These are phyloP conservation scores for Ceratina japonica DNA, from an alignment of 1,140 invertebrate species.

Conservation along the genomic window DNA sequence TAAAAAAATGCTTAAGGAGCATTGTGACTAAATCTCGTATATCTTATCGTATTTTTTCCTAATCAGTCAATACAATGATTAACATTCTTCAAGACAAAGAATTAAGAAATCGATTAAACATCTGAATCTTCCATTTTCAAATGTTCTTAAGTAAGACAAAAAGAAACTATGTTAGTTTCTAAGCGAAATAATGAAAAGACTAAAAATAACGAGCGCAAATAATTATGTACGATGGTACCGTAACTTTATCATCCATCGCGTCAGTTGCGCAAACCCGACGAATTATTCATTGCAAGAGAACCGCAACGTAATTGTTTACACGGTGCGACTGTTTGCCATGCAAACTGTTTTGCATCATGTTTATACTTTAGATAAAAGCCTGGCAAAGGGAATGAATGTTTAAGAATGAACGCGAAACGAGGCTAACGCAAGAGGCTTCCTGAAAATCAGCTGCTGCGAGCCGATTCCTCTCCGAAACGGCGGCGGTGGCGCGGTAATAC, in stretches of 20 bases:
- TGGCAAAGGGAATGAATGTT: neutral
- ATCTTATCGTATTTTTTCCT: neutral
- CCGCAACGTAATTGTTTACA: conserved; percentile 13
- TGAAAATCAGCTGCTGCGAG: conserved; percentile 5
- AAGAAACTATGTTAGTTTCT: too few relatives aligned
- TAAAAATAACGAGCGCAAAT: neutral
- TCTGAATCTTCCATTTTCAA: too few relatives aligned
- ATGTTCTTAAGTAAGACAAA: too few relatives aligned
- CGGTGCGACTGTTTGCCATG: neutral
- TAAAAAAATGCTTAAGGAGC: neutral
- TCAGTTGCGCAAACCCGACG: neutral
- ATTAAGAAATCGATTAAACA: neutral
- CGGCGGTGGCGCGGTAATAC: conserved; percentile 42
- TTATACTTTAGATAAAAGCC: neutral
- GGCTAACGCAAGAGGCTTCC: neutral
- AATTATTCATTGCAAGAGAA: neutral
- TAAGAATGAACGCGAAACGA: neutral
- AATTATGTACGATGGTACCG: neutral
- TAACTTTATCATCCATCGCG: neutral
- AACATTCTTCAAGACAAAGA: neutral
- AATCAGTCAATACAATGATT: neutral
- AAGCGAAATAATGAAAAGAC: neutral
- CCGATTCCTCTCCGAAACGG: conserved; percentile 14
- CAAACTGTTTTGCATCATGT: neutral
- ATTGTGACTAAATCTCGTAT: neutral